These are phyloP conservation scores for Ceratina calcarata DNA, from an alignment of 1,140 invertebrate genomes.

Conservation along the genomic window DNA sequence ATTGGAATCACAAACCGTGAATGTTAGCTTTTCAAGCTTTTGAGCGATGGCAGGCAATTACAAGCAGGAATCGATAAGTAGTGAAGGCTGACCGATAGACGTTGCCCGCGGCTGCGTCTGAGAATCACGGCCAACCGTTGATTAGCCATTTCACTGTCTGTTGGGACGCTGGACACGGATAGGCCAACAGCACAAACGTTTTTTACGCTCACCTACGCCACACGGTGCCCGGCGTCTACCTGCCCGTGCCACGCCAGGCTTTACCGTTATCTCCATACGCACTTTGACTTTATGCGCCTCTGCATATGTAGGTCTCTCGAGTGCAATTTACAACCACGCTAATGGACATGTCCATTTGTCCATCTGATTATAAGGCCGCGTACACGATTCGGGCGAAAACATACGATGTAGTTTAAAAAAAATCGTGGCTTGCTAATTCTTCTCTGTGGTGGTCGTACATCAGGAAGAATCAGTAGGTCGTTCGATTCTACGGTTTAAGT, in stretches of 20 bases:
- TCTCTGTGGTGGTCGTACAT: neutral
- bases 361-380: slow-evolving; percentile 53
- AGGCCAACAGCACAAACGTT: slow-evolving; percentile 32
- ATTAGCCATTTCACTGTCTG: slow-evolving; percentile 27
- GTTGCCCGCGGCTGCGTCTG: slow-evolving; percentile 13
- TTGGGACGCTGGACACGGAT: slow-evolving; percentile 32
- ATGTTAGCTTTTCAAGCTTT: neutral
- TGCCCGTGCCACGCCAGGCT: neutral
- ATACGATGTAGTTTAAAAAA: neutral
- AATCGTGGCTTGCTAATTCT: neutral
- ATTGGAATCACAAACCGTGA: too few species aligned
- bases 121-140: slow-evolving; percentile 28
- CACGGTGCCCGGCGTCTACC: too few species aligned
- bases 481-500: slow-evolving; percentile 4
- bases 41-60: slow-evolving; percentile 6
- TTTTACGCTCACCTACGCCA: slow-evolving; percentile 16
- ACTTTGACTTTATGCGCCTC: slow-evolving; percentile 64
- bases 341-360: slow-evolving; percentile 65
- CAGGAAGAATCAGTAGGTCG: neutral
- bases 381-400: slow-evolving; percentile 7
- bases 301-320: slow-evolving; percentile 62
- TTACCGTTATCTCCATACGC: slow-evolving; percentile 67
- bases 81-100: neutral
- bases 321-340: slow-evolving; percentile 55
- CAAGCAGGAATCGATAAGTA: slow-evolving; percentile 19